These are phyloP conservation scores for Zoanthus gigantus DNA, from an alignment of 92 coral and sea anemone genomes.

Conservation along the genomic window DNA sequence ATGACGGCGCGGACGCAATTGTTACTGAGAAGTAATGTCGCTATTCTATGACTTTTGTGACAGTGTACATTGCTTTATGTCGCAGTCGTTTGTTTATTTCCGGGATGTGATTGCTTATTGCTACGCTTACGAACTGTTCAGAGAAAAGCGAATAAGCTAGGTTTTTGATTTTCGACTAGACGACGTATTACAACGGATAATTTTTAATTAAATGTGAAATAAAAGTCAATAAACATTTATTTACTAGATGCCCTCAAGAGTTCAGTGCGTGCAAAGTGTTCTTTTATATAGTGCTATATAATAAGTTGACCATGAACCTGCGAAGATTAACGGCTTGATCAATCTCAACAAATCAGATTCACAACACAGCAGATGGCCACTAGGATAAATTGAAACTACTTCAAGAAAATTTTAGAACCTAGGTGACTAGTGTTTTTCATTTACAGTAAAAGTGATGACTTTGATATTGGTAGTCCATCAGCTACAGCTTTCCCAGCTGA, in stretches of 20 bases:
- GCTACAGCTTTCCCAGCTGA: constrained; percentile 36
- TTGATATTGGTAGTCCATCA: constrained; percentile 43
- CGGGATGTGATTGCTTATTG: constrained; percentile 45
- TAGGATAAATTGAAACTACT: constrained; percentile 43
- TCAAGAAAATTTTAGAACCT: constrained; percentile 37
- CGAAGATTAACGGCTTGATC: constrained; percentile 56
- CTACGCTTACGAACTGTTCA: background rate
- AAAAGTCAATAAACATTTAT: constrained; percentile 43
- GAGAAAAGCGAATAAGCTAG: constrained; percentile 29
- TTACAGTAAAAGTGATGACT: constrained; percentile 50
- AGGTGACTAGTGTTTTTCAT: constrained; percentile 43
- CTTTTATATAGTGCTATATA: constrained; percentile 41
- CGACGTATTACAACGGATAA: constrained; percentile 25
- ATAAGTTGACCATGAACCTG: constrained; percentile 20
- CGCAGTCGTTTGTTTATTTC: constrained; percentile 49
- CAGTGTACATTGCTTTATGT: constrained; percentile 46
- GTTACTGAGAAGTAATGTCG: constrained; percentile 32
- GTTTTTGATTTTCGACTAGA: constrained; percentile 1
- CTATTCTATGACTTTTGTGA: constrained; percentile 36
- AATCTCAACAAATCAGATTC: constrained; percentile 51
- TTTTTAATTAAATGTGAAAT: constrained; percentile 44
- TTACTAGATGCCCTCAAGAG: constrained; percentile 51
- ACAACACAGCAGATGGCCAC: constrained; percentile 30
- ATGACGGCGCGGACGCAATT: too few relatives aligned
- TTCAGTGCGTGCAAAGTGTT: constrained; percentile 32